Evolutionary conservation across 2,888 invertebrate species (phyloP).

Genomic region (Lycia hirtaria): DNA sequence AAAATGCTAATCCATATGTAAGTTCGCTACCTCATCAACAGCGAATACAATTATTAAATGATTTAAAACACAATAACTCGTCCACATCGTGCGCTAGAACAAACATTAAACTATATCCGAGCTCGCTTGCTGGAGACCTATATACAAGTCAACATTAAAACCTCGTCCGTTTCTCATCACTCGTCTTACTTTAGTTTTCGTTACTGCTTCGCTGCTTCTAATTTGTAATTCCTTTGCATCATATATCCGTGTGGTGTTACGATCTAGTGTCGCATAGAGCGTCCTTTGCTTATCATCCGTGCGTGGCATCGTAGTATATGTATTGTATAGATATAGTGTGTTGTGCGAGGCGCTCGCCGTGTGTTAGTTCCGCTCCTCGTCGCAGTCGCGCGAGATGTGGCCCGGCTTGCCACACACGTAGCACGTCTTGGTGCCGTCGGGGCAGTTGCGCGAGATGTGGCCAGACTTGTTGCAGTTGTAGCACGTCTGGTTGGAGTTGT

Average conservation of each 20-base stretch:
- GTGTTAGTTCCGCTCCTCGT: constrained; percentile 89
- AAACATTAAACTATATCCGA: constrained; percentile 74
- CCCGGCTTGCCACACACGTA: constrained; percentile 97
- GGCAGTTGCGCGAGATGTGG: constrained; percentile 95
- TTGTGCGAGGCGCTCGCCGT: constrained; percentile 45
- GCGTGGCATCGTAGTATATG: constrained; percentile 82
- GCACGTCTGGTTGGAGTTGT: constrained; percentile 91
- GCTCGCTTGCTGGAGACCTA: constrained; percentile 65
- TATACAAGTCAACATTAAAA: constrained; percentile 80
- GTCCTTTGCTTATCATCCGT: constrained; percentile 85
- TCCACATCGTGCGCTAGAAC: constrained; percentile 81
- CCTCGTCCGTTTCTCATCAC: constrained; percentile 70
- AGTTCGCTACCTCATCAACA: constrained; percentile 81
- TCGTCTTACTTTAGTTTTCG: constrained; percentile 52
- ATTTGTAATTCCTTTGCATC: constrained; percentile 77
- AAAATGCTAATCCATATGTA: constrained; percentile 83
- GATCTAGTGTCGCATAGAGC: constrained; percentile 73
- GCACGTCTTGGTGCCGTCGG: constrained; percentile 95
- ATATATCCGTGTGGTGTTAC: constrained; percentile 75
- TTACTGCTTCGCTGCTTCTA: constrained; percentile 69
- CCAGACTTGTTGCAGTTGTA: constrained; percentile 98
- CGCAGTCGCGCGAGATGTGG: constrained; percentile 96
- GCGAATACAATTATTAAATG: constrained; percentile 84
- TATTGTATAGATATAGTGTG: constrained; percentile 60
- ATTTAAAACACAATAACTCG: constrained; percentile 84